Base-by-base conservation (phyloP, 2,113 vertebrate species). In the Mastomys coucha region DNA sequence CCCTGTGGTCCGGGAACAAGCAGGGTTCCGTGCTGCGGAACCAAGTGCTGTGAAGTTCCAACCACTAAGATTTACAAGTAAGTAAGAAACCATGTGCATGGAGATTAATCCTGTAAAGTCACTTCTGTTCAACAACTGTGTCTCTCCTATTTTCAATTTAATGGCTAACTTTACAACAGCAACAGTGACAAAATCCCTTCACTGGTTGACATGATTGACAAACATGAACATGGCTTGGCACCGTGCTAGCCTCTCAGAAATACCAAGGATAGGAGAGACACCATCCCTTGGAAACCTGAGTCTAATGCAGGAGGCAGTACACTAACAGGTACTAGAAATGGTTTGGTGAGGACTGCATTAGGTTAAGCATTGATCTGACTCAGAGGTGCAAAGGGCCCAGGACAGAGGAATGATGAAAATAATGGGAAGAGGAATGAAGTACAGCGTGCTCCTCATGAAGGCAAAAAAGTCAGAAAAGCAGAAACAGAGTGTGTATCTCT, bases 121-220 rank as follows among this genome's bases (percentile, higher is more conserved):
- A 49, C 69, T 96, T 91, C 39, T 88, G 58, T 63, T 39, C 56
- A 92, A 28, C 81, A 67, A 73, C 12, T 56, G 26, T 73, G 19
- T 51, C 60, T 88, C 91, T 88, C 91, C 31, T 7, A 36, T 93
- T 39, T 17, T 90, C 49, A 26, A 72, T 7, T 77, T 53, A 86
- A 76, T 6, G 45, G 73, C 26, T 75, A 31, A 31, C 49, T 53
- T 4, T 49, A 33, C 91, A 63, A 86, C 24, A 80, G 45, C 60
- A 76, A 9, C 31, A 86, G 45, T 9, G 1, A 2, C 2, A 58
- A 58, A 73, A 88, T 72, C 22, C 63, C 56, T 88, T 63, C 69
- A 53, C 4, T 58, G 51, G 36, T 63, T 92, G 75, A n/a, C 14
- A 16, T 7, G 17, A 88, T 63, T 7, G 17, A 88, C 70, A 45